Conservation (phyloP, 2,888 invertebrate genomes). For the Nesidiocoris tenuis region DNA sequence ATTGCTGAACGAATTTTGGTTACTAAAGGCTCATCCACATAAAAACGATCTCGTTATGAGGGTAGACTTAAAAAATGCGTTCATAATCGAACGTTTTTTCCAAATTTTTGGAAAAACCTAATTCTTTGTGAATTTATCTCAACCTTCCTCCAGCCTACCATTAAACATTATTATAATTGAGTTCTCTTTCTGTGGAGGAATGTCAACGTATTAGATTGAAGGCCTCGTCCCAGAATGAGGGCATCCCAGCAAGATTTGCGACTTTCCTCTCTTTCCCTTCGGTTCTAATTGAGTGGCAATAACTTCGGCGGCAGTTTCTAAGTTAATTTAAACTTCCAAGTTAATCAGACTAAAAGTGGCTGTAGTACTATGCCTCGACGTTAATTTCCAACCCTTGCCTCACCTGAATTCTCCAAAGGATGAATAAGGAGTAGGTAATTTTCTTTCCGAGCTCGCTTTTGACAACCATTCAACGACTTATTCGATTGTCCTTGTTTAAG, state of each 20-base stretch:
- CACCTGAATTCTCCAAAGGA: not conserved
- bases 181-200: no score
- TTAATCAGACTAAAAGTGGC: conserved; percentile 23
- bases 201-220: no score
- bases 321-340: conserved; percentile 18
- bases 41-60: no score
- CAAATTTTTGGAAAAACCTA: no score
- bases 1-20: no score
- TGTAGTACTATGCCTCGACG: not conserved
- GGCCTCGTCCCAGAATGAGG: not conserved
- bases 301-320: conserved; percentile 18
- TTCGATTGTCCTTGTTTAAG: not conserved
- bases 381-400: conserved; percentile 10
- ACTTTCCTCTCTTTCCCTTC: not conserved
- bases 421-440: not conserved
- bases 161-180: no score
- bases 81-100: no score
- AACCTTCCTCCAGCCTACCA: no score
- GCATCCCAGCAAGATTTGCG: conserved; percentile 10
- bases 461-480: not conserved
- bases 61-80: no score
- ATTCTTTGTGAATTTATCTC: no score
- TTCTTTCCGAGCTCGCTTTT: not conserved
- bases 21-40: no score
- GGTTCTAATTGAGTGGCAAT: conserved; percentile 16